Conservation (phyloP, 2,113 vertebrate species). For the Gadus macrocephalus region DNA sequence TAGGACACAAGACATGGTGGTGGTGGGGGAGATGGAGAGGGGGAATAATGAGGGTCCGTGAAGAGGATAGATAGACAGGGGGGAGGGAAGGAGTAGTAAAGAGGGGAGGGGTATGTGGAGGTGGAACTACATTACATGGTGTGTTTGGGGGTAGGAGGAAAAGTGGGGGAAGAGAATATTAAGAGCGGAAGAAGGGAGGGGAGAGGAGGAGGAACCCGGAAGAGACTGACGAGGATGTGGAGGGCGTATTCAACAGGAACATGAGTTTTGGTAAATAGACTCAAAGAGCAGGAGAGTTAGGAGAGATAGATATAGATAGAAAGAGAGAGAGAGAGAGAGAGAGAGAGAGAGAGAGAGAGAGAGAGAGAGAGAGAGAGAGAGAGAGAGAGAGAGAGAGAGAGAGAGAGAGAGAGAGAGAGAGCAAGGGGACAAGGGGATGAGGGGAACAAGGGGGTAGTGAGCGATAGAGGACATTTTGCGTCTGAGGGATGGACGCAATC, state of each 20-base stretch:
- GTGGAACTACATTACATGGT: slow-evolving; percentile 8
- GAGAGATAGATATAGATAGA: slow-evolving; percentile 33
- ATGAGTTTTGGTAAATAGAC: no score
- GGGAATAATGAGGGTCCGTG: slow-evolving; percentile 42
- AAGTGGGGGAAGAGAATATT: slow-evolving; percentile 2
- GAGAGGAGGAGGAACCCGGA: not conserved
- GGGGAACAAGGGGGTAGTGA: slow-evolving; percentile 7
- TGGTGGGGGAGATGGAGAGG: slow-evolving; percentile 50
- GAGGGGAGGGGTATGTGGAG: slow-evolving; percentile 31
- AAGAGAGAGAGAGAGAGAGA: slow-evolving; percentile 13
- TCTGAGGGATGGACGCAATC: slow-evolving; percentile 27
- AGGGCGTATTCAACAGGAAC: no score
- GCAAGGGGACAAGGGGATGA: slow-evolving; percentile 12
- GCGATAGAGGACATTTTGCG: slow-evolving; percentile 39
- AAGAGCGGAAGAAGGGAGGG: not conserved
- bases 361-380: slow-evolving; percentile 20
- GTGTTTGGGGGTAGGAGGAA: slow-evolving; percentile 15
- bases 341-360: slow-evolving; percentile 17
- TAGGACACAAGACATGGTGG: slow-evolving; percentile 57
- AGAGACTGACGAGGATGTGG: not conserved
- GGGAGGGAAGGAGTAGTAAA: slow-evolving; percentile 36
- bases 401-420: slow-evolving; percentile 20
- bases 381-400: slow-evolving; percentile 26
- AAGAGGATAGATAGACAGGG: slow-evolving; percentile 27
- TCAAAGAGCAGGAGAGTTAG: no score